These are phyloP conservation scores for Drosophila tripunctata DNA, from an alignment of 2,888 invertebrate species.

Conservation along the genomic window DNA sequence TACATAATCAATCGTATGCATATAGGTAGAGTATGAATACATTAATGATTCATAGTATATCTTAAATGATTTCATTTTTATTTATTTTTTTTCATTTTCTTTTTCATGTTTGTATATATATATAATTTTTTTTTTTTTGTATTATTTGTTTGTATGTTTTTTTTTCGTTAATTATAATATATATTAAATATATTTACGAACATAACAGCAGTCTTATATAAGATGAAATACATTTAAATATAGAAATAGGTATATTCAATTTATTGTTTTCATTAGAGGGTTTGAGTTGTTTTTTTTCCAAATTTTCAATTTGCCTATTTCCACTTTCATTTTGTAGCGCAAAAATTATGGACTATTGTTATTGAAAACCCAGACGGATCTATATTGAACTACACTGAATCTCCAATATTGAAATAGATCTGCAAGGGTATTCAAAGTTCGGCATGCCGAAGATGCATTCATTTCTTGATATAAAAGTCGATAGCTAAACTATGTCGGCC, in stretches of 20 bases:
- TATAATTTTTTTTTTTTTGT: conserved; percentile 33
- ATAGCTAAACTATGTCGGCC: conserved; percentile 62
- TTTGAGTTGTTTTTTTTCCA: conserved; percentile 60
- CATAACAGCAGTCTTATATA: conserved; percentile 85
- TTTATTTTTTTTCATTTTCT: conserved; percentile 19
- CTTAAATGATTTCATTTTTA: conserved; percentile 52
- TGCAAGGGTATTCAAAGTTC: conserved; percentile 29
- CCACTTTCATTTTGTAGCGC: conserved; percentile 33
- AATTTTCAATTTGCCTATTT: conserved; percentile 36
- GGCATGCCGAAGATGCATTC: conserved; percentile 26
- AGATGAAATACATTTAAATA: conserved; percentile 81
- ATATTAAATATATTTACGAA: conserved; percentile 83
- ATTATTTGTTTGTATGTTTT: conserved; percentile 47
- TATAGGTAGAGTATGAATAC: conserved; percentile 69
- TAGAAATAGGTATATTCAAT: conserved; percentile 68
- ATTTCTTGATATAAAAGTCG: conserved; percentile 62
- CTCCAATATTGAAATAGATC: background rate
- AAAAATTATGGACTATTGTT: conserved; percentile 20
- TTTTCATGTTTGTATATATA: conserved; percentile 21
- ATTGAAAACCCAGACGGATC: conserved; percentile 16
- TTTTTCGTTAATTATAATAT: conserved; percentile 80
- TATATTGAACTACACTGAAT: background rate
- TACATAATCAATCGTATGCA: conserved; percentile 60
- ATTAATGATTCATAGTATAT: conserved; percentile 66
- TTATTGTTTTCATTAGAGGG: conserved; percentile 77